A percentile compares a stretch with the other conserved stretches of the same genome.
Conservation (phyloP, 2,888 invertebrate species). For the Chirona hameri region DNA sequence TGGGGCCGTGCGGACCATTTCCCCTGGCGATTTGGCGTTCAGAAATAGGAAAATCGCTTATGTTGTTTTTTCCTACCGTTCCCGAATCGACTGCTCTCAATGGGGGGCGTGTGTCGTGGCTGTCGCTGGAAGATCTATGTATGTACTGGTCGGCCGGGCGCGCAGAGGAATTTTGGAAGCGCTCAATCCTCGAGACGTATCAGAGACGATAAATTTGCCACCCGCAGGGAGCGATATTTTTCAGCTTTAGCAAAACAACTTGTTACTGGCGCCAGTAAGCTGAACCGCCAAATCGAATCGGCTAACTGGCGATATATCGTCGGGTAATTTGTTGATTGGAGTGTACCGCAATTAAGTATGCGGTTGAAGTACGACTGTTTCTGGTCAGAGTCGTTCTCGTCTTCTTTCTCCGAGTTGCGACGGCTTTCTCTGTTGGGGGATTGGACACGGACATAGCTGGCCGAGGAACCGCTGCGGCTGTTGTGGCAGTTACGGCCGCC, state of each 20-base stretch:
- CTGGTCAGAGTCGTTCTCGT: too few relatives aligned
- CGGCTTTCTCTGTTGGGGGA: too few relatives aligned
- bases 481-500: neutral
- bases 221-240: neutral
- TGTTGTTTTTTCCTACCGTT: neutral
- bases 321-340: too few relatives aligned
- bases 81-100: neutral
- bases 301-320: neutral
- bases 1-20: neutral
- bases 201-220: neutral
- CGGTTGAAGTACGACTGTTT: too few relatives aligned
- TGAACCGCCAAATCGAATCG: neutral
- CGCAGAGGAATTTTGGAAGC: neutral
- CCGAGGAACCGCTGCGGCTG: neutral
- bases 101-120: neutral
- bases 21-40: neutral
- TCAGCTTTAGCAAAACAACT: neutral
- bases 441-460: too few relatives aligned
- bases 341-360: too few relatives aligned
- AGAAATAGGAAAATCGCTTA: neutral
- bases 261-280: neutral
- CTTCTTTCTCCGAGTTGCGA: too few relatives aligned
- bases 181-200: neutral
- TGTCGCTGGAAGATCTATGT: slow-evolving; percentile 1
- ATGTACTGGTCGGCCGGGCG: neutral